These are phyloP conservation scores for Aplidium turbinatum DNA, from an alignment of 23 tunicate genomes.

Conservation along the genomic window DNA sequence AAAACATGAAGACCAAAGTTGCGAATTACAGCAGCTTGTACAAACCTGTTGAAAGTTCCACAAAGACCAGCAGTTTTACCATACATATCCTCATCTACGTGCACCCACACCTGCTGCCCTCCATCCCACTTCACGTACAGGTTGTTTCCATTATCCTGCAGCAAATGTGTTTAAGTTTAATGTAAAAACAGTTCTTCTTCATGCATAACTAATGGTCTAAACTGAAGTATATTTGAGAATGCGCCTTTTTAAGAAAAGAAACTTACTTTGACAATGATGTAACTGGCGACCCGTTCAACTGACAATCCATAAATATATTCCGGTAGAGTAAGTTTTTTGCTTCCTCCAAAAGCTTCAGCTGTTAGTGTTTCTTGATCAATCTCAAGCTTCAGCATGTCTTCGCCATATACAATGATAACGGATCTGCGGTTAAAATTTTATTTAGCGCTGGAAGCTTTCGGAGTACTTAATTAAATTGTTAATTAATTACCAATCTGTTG, in stretches of 20 bases:
- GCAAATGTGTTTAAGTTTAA: no score
- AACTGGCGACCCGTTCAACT: constrained; percentile 69
- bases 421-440: constrained; percentile 25
- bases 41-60: constrained; percentile 93
- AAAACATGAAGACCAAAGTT: no score
- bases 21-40: not conserved
- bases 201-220: not conserved
- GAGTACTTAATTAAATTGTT: no score
- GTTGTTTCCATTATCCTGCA: constrained; percentile 62
- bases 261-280: constrained; percentile 93
- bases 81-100: constrained; percentile 81
- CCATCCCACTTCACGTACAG: constrained; percentile 98
- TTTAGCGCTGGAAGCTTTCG: no score
- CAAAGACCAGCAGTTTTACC: constrained; percentile 95
- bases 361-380: constrained; percentile 60
- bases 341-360: constrained; percentile 76
- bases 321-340: constrained; percentile 61
- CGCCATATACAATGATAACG: constrained; percentile 85
- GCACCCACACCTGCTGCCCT: constrained; percentile 91
- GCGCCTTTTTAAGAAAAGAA: not conserved
- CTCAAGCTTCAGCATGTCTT: constrained; percentile 68
- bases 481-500: no score
- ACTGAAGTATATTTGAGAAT: not conserved
- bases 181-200: not conserved
- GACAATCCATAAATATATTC: constrained; percentile 89